phyloP scores from a whole-genome alignment of 2,797 vertebrate species.

The Enteromius mattozi region DNA sequence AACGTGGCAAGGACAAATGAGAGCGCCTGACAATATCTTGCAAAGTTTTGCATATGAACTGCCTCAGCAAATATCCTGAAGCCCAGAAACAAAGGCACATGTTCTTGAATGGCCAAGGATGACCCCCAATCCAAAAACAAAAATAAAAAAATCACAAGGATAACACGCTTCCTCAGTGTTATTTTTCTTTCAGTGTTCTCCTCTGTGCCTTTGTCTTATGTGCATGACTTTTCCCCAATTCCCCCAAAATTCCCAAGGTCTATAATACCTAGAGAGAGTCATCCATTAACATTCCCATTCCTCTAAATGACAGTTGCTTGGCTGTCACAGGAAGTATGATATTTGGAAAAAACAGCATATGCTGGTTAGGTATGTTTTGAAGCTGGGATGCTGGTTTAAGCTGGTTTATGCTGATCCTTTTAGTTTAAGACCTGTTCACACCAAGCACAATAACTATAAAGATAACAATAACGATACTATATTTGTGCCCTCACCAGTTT shows the following conservation, averaged over 20 bases:
- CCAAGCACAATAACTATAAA: too few species aligned
- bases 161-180: background rate
- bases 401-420: too few species aligned
- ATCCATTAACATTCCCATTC: background rate
- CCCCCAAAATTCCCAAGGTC: background rate
- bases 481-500: too few species aligned
- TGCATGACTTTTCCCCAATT: background rate
- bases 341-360: background rate
- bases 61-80: constrained; percentile 70
- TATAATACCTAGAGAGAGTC: background rate
- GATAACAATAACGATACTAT: too few species aligned
- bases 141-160: background rate
- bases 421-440: too few species aligned
- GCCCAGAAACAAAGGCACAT: constrained; percentile 71
- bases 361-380: too few species aligned
- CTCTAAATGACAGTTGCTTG: constrained; percentile 32
- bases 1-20: constrained; percentile 85
- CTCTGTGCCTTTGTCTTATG: background rate
- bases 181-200: background rate
- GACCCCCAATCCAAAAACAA: constrained; percentile 49
- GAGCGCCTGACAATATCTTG: constrained; percentile 67
- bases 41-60: constrained; percentile 73
- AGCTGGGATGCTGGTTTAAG: too few species aligned
- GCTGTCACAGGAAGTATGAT: constrained; percentile 22
- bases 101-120: constrained; percentile 62